Base-by-base conservation (phyloP, 1,140 invertebrate genomes). In the Temnothorax nylanderi region DNA sequence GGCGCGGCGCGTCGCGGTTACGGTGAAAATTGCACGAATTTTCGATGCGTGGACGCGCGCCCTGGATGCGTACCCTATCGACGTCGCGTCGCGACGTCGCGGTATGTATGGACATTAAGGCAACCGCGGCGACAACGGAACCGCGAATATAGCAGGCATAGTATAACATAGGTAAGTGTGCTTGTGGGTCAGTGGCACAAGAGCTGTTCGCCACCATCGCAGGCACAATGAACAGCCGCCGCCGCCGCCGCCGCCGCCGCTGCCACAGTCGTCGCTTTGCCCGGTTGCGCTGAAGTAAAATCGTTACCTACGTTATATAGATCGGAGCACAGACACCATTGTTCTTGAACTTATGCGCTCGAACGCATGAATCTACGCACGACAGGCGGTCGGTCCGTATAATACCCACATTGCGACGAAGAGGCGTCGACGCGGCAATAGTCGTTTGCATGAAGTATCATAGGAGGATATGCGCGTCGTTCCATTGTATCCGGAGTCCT, bases 161-260 rank as follows among this genome's bases (percentile, higher is more conserved):
- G 92, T 94, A 93, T 94, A 94, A 94, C 94, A 94, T 94, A 94
- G 93, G 91, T 92, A 95, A 95, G 94, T 95, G 89, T 95, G 94
- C 95, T 95, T 94, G 76, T 94, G 84, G 95, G 95, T 95, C 91
- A 95, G 95, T 95, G 90, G 95, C 93, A 95, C 94, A 92, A 92
- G 75, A 84, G 81, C 72, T 86, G 91, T 56, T 81, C 32, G 71
- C 51, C 65, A 82, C 44, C 56, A 49, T 82, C 74, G 81, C 86
- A 84, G 74, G 74, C 56, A 62, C 88, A 78, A 78, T 86, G 85
- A 72, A 58, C 84, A 81, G 56, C 69, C 74, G 58, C 78, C 71
- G 71, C 74, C 85, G 21, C 78, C 64, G 34, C 62, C 56, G 65
- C 78, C 77, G 58, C 60, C 87, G 60, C 72, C 64, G 16, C 65